Percentiles rank a stretch among this genome's conserved stretches.
Conservation (phyloP, 2,888 invertebrate species). For the Rhabditoides inermis region DNA sequence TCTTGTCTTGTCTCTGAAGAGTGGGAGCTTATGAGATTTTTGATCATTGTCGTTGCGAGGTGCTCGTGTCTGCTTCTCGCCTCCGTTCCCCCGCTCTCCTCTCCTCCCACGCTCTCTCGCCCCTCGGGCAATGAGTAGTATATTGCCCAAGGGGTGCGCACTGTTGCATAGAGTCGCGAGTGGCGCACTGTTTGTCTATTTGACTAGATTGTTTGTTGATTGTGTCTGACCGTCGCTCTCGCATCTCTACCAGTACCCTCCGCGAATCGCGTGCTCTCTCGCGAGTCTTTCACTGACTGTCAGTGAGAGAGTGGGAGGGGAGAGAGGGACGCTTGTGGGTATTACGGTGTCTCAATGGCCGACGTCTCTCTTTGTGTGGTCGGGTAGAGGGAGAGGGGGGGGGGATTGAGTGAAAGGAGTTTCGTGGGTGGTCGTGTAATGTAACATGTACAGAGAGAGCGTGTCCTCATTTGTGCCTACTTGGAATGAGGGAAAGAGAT, state of each 20-base stretch:
- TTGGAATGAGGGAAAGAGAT: neutral
- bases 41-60: neutral
- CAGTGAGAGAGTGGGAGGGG: neutral
- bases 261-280: neutral
- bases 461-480: too few species aligned
- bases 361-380: too few species aligned
- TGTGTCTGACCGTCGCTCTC: too few species aligned
- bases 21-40: neutral
- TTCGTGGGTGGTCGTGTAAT: too few species aligned
- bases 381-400: too few species aligned
- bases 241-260: neutral
- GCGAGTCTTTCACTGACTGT: neutral
- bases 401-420: too few species aligned
- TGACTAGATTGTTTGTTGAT: too few species aligned
- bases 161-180: too few species aligned
- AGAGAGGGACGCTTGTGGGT: neutral
- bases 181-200: too few species aligned
- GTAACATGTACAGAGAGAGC: too few species aligned
- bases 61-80: neutral
- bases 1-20: neutral
- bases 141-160: too few species aligned
- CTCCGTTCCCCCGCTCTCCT: neutral
- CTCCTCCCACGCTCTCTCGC: neutral
- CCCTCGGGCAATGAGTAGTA: neutral
- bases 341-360: neutral